Percentiles rank a stretch among this genome's conserved stretches.
Evolutionary conservation across 2,797 vertebrate species (phyloP).

Genomic region (Tenualosa ilisha): DNA sequence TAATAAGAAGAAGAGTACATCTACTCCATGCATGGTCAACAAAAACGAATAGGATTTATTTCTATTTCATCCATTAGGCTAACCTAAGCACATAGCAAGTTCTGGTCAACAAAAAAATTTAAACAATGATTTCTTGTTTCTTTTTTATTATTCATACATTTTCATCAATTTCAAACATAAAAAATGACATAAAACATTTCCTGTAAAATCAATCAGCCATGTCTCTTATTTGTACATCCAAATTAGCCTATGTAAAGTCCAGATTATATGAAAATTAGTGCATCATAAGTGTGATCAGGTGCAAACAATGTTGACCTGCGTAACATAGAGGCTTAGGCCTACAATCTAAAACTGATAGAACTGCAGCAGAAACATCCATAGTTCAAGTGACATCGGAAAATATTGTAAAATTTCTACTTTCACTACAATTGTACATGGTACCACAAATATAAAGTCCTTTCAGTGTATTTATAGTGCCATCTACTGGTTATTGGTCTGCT

Average conservation of each 20-base stretch:
- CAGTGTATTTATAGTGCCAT: conserved; percentile 16
- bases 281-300: not conserved
- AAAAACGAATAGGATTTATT: not conserved
- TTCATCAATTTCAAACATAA: not conserved
- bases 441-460: not conserved
- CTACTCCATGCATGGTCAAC: not conserved
- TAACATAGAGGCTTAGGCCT: not conserved
- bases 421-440: not conserved
- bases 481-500: not conserved
- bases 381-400: not conserved
- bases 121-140: not conserved
- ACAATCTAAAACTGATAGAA: not conserved
- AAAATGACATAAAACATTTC: not conserved
- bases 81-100: not conserved
- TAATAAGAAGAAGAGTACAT: too few relatives aligned
- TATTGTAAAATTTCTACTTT: not conserved
- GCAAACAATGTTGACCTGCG: not conserved
- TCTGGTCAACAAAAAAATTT: not conserved
- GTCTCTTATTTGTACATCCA: not conserved
- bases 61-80: not conserved
- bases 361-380: not conserved
- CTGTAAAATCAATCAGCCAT: not conserved
- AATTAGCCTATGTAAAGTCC: too few relatives aligned
- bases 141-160: not conserved
- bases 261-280: too few relatives aligned